Base-by-base conservation (phyloP, 2,797 vertebrate genomes). In the Todus mexicanus region DNA sequence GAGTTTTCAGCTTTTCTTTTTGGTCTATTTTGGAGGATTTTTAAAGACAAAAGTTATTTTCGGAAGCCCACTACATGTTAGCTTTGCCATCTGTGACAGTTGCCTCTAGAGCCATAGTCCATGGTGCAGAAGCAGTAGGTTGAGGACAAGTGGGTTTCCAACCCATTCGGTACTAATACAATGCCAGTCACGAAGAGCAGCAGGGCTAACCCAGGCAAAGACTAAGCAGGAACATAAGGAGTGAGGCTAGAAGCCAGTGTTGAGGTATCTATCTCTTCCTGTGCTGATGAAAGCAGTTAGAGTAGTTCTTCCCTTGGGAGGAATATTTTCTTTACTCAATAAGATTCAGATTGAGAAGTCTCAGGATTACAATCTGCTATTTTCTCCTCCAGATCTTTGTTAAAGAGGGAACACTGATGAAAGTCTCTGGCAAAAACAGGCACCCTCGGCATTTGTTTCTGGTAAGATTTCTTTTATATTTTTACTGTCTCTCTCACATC, bases 391-490 rank as follows among this genome's bases (percentile, higher is more conserved):
- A 99, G 99, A 97, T 98, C 89, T 99, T 99, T 97, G 98, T 99
- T 57, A 99, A 99, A 96, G 99, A 99, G 94, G 99, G 99, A 64
- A 99, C 99, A 0, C 96, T 99, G 96, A 99, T 99, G 98, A 99
- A 99, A 97, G 98, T 99, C 89, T 98, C 98, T 88, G 98, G 98
- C 91, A 99, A 98, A 96, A 98, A 91, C 95, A 97, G 95, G 83
- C 98, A 98, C 68, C 99, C 99, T 73, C 98, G 99, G n/a, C 99
- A 99, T 92, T 98, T 99, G 96, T 99, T 99, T 96, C 96, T 99
- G 99, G 99, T 99, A 98, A 98, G 98, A 83, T 38, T 72, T 73
- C 61, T 54, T 75, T 38, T 1, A 11, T 50, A 7, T 38, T 72
- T 86, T 85, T 75, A 66, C 68, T 70, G 4, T 54, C 22, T 90